phyloP scores from a whole-genome alignment of 2,888 invertebrate genomes.

The Hetaerina titia region DNA sequence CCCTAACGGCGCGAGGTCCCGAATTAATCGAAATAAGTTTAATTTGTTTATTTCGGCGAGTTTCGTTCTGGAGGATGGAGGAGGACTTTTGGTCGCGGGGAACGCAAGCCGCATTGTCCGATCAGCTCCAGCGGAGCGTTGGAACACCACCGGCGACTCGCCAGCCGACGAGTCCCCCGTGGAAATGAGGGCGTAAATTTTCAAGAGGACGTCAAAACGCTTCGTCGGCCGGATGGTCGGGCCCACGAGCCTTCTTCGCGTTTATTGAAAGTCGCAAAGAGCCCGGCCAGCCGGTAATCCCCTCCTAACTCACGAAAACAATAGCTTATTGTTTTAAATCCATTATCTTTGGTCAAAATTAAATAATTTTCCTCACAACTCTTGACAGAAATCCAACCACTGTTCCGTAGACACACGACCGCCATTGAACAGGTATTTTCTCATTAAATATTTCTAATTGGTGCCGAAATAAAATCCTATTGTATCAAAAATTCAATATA shows the following conservation, averaged over 20 bases:
- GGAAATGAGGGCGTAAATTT: neutral
- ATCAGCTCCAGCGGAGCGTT: neutral
- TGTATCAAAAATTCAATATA: too few relatives aligned
- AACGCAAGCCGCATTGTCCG: neutral
- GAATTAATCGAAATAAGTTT: constrained; percentile 10
- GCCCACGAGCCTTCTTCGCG: neutral
- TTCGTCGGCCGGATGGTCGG: neutral
- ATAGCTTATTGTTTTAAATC: neutral
- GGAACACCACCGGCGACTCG: neutral
- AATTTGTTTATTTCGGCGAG: neutral
- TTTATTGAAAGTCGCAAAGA: neutral
- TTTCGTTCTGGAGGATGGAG: neutral
- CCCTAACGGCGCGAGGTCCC: constrained; percentile 22
- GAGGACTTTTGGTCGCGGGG: neutral
- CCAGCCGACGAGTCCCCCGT: neutral
- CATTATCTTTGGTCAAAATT: neutral
- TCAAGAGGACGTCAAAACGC: constrained; percentile 8
- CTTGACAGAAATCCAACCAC: too few relatives aligned
- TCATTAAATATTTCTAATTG: too few relatives aligned
- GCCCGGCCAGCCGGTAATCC: neutral
- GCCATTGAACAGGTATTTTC: too few relatives aligned
- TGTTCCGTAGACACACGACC: too few relatives aligned
- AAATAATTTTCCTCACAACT: neutral
- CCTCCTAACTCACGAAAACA: constrained; percentile 5
- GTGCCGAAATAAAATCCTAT: too few relatives aligned